Percentiles rank a stretch among this genome's conserved stretches.
These are phyloP conservation scores for Drosophila sordidapex DNA, from an alignment of 2,888 invertebrate species.

Conservation along the genomic window DNA sequence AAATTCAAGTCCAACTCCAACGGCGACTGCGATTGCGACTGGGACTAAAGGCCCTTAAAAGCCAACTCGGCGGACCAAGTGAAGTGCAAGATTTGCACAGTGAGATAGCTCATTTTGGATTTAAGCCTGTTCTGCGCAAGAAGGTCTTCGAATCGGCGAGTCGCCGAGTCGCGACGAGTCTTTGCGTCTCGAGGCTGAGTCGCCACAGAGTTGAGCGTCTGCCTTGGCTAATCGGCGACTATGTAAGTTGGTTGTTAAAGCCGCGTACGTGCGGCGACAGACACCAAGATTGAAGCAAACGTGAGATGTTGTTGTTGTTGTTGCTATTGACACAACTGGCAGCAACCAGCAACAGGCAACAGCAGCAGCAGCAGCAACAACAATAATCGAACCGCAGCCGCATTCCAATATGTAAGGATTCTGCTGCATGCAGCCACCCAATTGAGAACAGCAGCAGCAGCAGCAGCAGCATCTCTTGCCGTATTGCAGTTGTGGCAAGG, in stretches of 20 bases:
- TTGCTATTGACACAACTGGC: slow-evolving; percentile 44
- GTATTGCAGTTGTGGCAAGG: slow-evolving; percentile 36
- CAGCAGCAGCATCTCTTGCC: slow-evolving; percentile 5
- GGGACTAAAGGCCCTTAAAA: slow-evolving; percentile 68
- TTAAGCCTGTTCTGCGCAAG: slow-evolving; percentile 41
- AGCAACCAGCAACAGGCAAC: slow-evolving; percentile 30
- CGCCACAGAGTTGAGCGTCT: slow-evolving; percentile 46
- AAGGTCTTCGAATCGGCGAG: slow-evolving; percentile 24
- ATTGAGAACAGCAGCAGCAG: slow-evolving; percentile 32
- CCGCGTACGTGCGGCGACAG: slow-evolving; percentile 78
- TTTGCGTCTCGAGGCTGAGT: slow-evolving; percentile 1
- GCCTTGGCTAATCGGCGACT: slow-evolving; percentile 80
- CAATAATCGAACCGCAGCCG: slow-evolving; percentile 67
- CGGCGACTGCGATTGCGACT: neutral
- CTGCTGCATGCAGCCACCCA: slow-evolving; percentile 57
- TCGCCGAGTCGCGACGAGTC: neutral
- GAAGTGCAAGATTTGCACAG: slow-evolving; percentile 75
- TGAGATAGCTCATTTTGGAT: slow-evolving; percentile 76
- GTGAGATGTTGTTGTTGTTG: slow-evolving; percentile 37
- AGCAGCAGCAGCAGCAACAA: slow-evolving; percentile 29
- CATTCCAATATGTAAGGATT: slow-evolving; percentile 78
- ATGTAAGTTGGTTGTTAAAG: slow-evolving; percentile 78
- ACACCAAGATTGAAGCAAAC: slow-evolving; percentile 46
- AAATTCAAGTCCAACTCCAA: neutral
- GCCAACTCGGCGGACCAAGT: slow-evolving; percentile 39